phyloP scores from a whole-genome alignment of 2,113 vertebrate genomes.

The Chaetodon auriga region DNA sequence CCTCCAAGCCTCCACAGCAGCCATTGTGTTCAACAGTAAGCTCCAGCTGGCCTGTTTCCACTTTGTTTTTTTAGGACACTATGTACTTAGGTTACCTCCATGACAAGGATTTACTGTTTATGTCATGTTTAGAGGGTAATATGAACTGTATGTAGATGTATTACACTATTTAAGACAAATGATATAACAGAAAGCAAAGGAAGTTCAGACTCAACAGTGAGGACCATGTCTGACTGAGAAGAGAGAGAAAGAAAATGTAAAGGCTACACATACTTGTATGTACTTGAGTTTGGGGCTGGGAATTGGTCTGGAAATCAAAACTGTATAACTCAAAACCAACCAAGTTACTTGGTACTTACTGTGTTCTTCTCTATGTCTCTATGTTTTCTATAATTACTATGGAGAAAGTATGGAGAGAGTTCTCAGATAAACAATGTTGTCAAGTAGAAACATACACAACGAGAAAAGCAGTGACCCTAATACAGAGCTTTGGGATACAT shows the following conservation, averaged over 20 bases:
- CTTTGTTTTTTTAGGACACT: slow-evolving; percentile 57
- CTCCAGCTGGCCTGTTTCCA: slow-evolving; percentile 79
- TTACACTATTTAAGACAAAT: background rate
- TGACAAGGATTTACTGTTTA: slow-evolving; percentile 6
- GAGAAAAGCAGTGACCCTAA: background rate
- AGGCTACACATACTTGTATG: background rate
- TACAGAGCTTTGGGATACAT: background rate
- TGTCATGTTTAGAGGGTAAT: slow-evolving; percentile 2
- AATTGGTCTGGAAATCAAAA: background rate
- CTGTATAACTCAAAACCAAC: background rate
- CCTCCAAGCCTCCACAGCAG: slow-evolving; percentile 46
- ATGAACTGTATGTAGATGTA: background rate
- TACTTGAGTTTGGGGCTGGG: background rate
- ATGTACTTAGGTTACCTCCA: slow-evolving; percentile 5
- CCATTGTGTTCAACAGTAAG: slow-evolving; percentile 53
- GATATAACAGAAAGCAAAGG: background rate
- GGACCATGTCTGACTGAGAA: background rate
- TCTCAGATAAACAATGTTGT: too few relatives aligned
- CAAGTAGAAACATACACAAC: background rate
- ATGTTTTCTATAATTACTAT: background rate
- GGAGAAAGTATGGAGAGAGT: background rate
- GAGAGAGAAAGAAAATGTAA: background rate
- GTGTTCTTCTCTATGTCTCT: background rate
- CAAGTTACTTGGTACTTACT: background rate
- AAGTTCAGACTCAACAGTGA: background rate